Percentiles rank a stretch among this genome's conserved stretches.
These are phyloP conservation scores for Antedon mediterranea DNA, from an alignment of 53 echinoderm and acorn worm species.

Conservation along the genomic window DNA sequence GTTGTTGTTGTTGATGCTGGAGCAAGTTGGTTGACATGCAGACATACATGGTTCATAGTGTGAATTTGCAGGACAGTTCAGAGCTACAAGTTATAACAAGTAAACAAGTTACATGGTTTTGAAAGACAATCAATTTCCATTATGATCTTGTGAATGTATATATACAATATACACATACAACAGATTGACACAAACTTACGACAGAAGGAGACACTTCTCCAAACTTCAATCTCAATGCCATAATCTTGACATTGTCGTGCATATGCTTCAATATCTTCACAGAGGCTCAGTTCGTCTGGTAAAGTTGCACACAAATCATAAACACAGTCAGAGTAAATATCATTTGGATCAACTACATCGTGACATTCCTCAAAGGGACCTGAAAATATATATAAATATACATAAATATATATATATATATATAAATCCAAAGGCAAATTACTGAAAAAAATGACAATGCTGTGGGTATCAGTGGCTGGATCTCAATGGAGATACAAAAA, in stretches of 20 bases:
- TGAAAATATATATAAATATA: background rate
- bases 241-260: constrained; percentile 29
- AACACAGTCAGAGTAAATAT: constrained; percentile 14
- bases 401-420: no score
- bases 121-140: no score
- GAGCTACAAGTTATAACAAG: background rate
- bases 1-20: background rate
- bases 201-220: constrained; percentile 8
- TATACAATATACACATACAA: background rate
- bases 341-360: constrained; percentile 3
- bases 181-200: constrained; percentile 4
- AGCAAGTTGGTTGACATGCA: constrained; percentile 46
- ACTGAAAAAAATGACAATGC: no score
- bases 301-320: constrained; percentile 28
- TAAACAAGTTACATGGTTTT: no score
- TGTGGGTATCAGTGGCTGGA: no score
- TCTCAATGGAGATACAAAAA: no score
- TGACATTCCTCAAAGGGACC: constrained; percentile 28
- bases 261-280: constrained; percentile 20
- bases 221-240: constrained; percentile 10
- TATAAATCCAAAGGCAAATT: no score
- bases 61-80: constrained; percentile 22
- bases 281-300: constrained; percentile 11
- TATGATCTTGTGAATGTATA: no score
- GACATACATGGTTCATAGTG: constrained; percentile 35